Conservation (phyloP, 1,140 invertebrate species). For the Mizuhopecten yessoensis region DNA sequence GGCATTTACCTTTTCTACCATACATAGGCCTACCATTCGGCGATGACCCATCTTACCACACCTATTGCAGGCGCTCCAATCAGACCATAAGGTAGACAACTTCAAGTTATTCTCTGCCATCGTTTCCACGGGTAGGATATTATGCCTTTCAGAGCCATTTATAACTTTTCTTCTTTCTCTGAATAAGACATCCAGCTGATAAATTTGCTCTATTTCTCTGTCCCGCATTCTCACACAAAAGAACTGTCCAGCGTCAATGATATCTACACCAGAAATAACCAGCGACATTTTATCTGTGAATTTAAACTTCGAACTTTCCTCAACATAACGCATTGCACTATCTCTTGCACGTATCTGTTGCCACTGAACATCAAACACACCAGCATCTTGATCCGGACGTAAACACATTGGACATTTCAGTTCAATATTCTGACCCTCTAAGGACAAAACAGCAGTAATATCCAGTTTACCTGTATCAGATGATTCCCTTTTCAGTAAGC, state of each 20-base stretch:
- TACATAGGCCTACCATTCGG: constrained; percentile 72
- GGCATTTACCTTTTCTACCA: constrained; percentile 72
- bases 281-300: constrained; percentile 39
- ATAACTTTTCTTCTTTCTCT: constrained; percentile 81
- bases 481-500: constrained; percentile 20
- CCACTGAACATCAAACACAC: constrained; percentile 42
- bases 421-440: constrained; percentile 51
- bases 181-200: constrained; percentile 74
- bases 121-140: constrained; percentile 44
- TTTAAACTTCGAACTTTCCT: constrained; percentile 1
- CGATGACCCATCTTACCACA: constrained; percentile 84
- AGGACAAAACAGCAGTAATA: constrained; percentile 46
- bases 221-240: constrained; percentile 66
- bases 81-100: constrained; percentile 84
- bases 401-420: constrained; percentile 46
- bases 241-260: constrained; percentile 75
- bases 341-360: constrained; percentile 48
- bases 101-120: constrained; percentile 72
- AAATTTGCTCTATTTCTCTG: constrained; percentile 64
- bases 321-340: constrained; percentile 43
- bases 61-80: constrained; percentile 87
- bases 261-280: constrained; percentile 58
- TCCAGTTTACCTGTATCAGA: neutral
- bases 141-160: constrained; percentile 84
- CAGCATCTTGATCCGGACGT: constrained; percentile 51